phyloP scores from a whole-genome alignment of 2,113 vertebrate genomes.

The Xerus inauris region DNA sequence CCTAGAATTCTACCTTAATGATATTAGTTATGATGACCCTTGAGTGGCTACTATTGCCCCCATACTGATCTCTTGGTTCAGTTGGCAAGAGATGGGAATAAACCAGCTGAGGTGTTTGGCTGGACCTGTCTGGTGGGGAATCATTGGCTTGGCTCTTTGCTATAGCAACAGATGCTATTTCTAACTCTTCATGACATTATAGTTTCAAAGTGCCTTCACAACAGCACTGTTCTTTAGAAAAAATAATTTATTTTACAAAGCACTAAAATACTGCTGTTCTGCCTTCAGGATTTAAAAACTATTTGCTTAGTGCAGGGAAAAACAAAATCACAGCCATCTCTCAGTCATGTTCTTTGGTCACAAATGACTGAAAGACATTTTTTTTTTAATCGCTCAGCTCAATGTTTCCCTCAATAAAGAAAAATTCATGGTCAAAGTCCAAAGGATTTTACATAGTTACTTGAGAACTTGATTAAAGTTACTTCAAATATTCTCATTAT shows the following conservation, averaged over 20 bases:
- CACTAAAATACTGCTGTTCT: background rate
- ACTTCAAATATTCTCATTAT: background rate
- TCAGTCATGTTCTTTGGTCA: background rate
- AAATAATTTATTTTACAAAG: conserved; percentile 25
- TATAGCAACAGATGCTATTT: conserved; percentile 35
- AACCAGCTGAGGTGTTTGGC: background rate
- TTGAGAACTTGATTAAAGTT: background rate
- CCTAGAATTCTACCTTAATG: background rate
- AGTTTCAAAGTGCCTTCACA: conserved; percentile 56
- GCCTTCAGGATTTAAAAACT: background rate
- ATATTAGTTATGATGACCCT: background rate
- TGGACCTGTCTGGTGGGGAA: background rate
- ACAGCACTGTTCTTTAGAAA: conserved; percentile 9
- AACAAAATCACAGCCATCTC: background rate
- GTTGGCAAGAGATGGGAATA: background rate
- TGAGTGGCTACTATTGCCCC: background rate
- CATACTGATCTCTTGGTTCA: background rate
- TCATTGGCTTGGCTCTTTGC: background rate
- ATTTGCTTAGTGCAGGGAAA: background rate
- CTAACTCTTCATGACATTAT: conserved; percentile 10
- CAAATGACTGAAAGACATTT: background rate
- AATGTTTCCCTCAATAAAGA: background rate
- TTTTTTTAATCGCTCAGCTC: background rate
- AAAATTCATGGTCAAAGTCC: background rate
- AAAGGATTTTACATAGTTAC: background rate